Base-by-base conservation (phyloP, 2,113 vertebrate species). In the Spea bombifrons region DNA sequence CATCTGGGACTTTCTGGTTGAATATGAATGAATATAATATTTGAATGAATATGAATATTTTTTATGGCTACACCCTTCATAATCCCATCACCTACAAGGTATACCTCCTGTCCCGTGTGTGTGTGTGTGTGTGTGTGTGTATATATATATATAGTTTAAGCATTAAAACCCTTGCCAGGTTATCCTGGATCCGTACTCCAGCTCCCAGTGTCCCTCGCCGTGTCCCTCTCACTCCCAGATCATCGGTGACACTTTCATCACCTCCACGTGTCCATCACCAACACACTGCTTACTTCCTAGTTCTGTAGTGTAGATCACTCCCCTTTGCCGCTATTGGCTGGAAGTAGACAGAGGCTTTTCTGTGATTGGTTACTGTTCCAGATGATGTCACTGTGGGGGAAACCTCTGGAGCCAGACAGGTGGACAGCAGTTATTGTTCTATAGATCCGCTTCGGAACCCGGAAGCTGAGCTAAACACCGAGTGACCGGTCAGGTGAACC, bases 211-310 rank as follows among this genome's bases (percentile, higher is more conserved):
- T 52, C 50, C 50, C 6, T 52, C 9, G 30, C 30, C 50, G 6
- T 52, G 50, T 52, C 55, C 55, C 55, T 13, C 12, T 13, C 55
- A 5, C 12, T 13, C 55, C 15, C 4, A 59, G 8, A 9, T 59
- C 55, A 13, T 0, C 15, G 4, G 4, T 15, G 5, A 8, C 44
- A 9, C 43, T 65, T 65, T 71, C 59, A 71, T 70, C 75, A 55
- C 68, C 30, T 79, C 76, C 76, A 79, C 76, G 76, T 79, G 76
- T 79, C 76, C 76, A 79, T 59, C n/a, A 66, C 72, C 70, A 79
- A 79, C 76, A 79, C 69, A 13, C 4, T 3, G 0, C n/a, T 4
- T 6, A 13, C 17, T 79, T 79, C 76, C 69, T 44, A 50, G 69
- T 72, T 3, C 4, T 16, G 15, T 3, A n/a, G 61, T 16, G 15